Evolutionary conservation across 2,113 vertebrate genomes (phyloP).

Genomic region (Rhynchomys soricoides): DNA sequence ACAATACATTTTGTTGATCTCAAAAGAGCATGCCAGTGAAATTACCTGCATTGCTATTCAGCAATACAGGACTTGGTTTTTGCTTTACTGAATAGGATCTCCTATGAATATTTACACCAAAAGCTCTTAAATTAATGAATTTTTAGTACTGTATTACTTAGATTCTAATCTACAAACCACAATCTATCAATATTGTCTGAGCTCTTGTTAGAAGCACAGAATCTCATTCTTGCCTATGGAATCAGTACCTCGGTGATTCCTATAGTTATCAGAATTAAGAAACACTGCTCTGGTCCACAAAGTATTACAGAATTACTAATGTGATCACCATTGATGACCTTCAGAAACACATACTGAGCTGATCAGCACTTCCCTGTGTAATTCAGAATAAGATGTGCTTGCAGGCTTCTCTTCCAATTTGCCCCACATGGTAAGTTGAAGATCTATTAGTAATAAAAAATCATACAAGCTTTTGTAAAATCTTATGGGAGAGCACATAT

Average conservation of each 20-base stretch:
- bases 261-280: conserved; percentile 16
- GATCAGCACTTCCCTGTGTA: neutral
- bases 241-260: neutral
- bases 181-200: neutral
- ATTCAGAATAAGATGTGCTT: neutral
- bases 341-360: neutral
- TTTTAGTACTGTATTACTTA: neutral
- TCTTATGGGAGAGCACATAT: conserved; percentile 19
- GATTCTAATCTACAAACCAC: neutral
- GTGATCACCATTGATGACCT: neutral
- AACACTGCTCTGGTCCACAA: neutral
- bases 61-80: neutral
- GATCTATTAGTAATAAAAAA: conserved; percentile 58
- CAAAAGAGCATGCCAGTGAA: neutral
- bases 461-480: conserved; percentile 27
- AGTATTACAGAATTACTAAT: neutral
- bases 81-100: conserved; percentile 7
- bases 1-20: neutral
- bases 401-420: conserved; percentile 19
- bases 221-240: neutral
- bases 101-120: neutral
- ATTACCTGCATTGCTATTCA: neutral
- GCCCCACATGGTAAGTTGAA: neutral
- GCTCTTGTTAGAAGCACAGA: neutral
- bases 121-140: neutral